A percentile compares a stretch with the other conserved stretches of the same genome.
Evolutionary conservation across 2,888 invertebrate genomes (phyloP).

Genomic region (Allacma fusca): DNA sequence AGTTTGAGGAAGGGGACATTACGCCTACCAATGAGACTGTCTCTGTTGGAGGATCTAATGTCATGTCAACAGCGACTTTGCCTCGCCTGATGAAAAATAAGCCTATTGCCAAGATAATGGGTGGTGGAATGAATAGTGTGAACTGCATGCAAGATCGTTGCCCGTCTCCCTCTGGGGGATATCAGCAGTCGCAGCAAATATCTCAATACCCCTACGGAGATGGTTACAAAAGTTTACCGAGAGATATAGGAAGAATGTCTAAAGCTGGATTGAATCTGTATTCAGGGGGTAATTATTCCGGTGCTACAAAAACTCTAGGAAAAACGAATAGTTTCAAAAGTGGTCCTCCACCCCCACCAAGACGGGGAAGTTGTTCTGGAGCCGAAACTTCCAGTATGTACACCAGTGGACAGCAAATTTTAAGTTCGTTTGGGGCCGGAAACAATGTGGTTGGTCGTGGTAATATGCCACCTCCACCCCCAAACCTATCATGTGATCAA

Average conservation of each 20-base stretch:
- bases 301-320: constrained; percentile 43
- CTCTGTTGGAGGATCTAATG: constrained; percentile 20
- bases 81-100: constrained; percentile 86
- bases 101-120: constrained; percentile 77
- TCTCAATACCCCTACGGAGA: constrained; percentile 48
- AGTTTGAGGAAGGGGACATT: constrained; percentile 89
- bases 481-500: constrained; percentile 52
- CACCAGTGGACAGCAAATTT: constrained; percentile 24
- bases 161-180: background rate
- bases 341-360: constrained; percentile 59
- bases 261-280: constrained; percentile 42
- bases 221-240: constrained; percentile 59
- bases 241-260: constrained; percentile 56
- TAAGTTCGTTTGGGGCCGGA: constrained; percentile 42
- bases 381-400: background rate
- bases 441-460: background rate
- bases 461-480: constrained; percentile 57
- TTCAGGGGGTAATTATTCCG: constrained; percentile 32
- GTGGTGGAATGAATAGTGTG: constrained; percentile 29
- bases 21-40: constrained; percentile 81
- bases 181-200: constrained; percentile 31
- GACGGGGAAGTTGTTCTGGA: constrained; percentile 52
- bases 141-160: constrained; percentile 4
- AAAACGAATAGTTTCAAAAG: constrained; percentile 41
- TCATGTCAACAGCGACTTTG: constrained; percentile 70